Conservation (phyloP, 2,113 vertebrate species). For the Tachysurus fulvidraco region DNA sequence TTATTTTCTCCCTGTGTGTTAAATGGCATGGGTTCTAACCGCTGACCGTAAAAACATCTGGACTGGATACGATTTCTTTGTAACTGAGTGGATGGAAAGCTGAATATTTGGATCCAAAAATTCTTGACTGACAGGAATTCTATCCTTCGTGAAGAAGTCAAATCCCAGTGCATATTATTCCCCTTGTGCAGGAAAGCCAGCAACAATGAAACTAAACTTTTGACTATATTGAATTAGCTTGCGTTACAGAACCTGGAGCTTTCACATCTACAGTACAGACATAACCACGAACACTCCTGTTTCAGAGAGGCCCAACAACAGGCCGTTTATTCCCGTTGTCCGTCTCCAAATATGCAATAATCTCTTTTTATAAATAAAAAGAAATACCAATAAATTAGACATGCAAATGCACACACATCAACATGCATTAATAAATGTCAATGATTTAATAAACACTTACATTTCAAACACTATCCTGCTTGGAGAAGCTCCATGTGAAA, state of each 20-base stretch:
- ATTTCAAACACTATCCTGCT: neutral
- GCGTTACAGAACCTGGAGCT: neutral
- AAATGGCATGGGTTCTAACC: neutral
- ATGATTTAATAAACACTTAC: neutral
- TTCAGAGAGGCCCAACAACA: neutral
- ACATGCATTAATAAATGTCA: neutral
- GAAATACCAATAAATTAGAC: no score
- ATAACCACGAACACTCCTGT: neutral
- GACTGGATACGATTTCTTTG: neutral
- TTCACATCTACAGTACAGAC: neutral
- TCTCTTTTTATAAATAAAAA: neutral
- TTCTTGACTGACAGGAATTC: slow-evolving; percentile 14
- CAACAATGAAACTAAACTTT: neutral
- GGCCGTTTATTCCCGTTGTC: neutral
- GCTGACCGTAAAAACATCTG: slow-evolving; percentile 22
- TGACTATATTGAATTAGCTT: neutral
- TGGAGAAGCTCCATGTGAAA: neutral
- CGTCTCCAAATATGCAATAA: neutral
- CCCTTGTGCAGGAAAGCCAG: neutral
- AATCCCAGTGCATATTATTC: neutral
- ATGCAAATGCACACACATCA: neutral
- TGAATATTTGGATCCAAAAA: neutral
- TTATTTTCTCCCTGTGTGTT: neutral
- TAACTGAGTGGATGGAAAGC: neutral
- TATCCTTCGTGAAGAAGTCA: neutral